Percentiles rank a stretch among this genome's conserved stretches.
These are phyloP conservation scores for Lapara coniferarum DNA, from an alignment of 2,888 invertebrate species.

Conservation along the genomic window DNA sequence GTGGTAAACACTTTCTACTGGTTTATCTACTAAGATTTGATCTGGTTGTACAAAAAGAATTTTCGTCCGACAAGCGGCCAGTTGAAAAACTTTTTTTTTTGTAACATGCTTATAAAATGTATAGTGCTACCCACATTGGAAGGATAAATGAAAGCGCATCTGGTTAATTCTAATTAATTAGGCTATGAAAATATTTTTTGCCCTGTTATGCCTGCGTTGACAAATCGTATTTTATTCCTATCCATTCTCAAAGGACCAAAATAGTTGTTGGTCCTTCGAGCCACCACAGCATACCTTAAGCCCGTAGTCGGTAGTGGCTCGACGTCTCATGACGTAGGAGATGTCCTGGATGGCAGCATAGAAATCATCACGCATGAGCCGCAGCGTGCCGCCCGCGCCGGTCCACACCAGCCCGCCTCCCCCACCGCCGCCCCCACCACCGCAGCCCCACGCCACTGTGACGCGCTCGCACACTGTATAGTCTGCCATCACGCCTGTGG, in stretches of 20 bases:
- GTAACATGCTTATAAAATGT: too few relatives aligned
- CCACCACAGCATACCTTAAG: constrained; percentile 83
- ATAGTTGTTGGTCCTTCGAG: not conserved
- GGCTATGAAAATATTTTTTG: too few relatives aligned
- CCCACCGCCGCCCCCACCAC: constrained; percentile 85
- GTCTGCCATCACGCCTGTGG: constrained; percentile 86
- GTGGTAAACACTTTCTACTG: too few relatives aligned
- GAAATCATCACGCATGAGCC: constrained; percentile 67
- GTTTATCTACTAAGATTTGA: not conserved
- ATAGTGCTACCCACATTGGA: too few relatives aligned
- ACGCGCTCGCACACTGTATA: constrained; percentile 92
- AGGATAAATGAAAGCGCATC: too few relatives aligned
- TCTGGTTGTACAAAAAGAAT: too few relatives aligned
- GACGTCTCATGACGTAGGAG: constrained; percentile 87
- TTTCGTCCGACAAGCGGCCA: too few relatives aligned
- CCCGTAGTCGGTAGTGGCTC: constrained; percentile 90
- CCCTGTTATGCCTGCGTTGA: too few relatives aligned
- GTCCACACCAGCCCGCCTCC: constrained; percentile 88
- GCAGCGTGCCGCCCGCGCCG: constrained; percentile 78
- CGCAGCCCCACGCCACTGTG: constrained; percentile 89
- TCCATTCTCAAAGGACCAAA: constrained; percentile 1
- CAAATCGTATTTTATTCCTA: too few relatives aligned
- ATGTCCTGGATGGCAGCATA: constrained; percentile 86
- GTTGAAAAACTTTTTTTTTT: too few relatives aligned
- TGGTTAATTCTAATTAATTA: too few relatives aligned